These are phyloP conservation scores for Anthopleura sola DNA, from an alignment of 64 coral and sea anemone genomes.

Conservation along the genomic window DNA sequence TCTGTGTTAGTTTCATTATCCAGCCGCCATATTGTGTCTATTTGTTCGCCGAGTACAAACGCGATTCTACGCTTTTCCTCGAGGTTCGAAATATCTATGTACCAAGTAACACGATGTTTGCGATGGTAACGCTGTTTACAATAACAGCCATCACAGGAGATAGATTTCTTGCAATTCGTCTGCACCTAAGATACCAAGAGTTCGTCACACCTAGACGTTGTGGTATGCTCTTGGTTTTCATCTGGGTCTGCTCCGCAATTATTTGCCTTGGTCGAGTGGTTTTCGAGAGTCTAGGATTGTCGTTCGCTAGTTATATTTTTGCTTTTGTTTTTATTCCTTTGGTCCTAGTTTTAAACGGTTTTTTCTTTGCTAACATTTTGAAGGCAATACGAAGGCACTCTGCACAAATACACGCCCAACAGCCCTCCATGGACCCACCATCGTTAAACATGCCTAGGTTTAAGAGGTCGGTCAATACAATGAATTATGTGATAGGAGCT, in stretches of 20 bases:
- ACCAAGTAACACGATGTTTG: not conserved
- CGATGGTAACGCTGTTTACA: not conserved
- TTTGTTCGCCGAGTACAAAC: not conserved
- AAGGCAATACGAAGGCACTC: not conserved
- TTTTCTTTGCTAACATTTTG: not conserved
- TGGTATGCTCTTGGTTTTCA: not conserved
- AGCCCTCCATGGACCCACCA: not conserved
- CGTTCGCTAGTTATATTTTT: not conserved
- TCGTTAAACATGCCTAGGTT: not conserved
- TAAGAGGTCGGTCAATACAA: not conserved
- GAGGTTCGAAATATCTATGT: not conserved
- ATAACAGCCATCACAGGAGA: slow-evolving; percentile 19
- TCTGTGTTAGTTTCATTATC: not conserved
- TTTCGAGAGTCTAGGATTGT: not conserved
- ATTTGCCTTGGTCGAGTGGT: not conserved
- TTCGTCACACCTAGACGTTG: slow-evolving; percentile 11
- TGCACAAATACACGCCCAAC: not conserved
- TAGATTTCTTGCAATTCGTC: slow-evolving; percentile 13
- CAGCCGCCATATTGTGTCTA: not conserved
- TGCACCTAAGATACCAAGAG: slow-evolving; percentile 34
- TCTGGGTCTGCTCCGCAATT: not conserved
- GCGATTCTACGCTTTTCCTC: not conserved
- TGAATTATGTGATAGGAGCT: not conserved
- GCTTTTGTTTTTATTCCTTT: not conserved
- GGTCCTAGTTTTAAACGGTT: not conserved